phyloP scores from a whole-genome alignment of 2,797 vertebrate genomes.

The Macrochelys suwanniensis region DNA sequence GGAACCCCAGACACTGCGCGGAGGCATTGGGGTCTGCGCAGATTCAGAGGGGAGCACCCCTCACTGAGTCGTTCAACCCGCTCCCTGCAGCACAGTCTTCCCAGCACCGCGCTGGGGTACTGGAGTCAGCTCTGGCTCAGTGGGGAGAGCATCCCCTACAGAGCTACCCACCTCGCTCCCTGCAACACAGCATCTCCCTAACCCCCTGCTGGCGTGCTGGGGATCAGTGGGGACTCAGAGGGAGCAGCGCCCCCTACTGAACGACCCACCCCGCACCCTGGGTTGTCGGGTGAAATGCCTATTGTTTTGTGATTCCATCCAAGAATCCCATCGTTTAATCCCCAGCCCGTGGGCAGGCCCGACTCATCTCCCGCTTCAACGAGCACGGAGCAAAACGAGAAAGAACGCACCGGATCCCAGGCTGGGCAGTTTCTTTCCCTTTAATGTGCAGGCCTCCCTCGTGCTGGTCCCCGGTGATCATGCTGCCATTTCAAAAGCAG shows the following conservation, averaged over 20 bases:
- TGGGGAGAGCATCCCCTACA: too few relatives aligned
- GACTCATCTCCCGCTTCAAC: background rate
- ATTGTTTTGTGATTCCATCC: background rate
- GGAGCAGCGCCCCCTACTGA: background rate
- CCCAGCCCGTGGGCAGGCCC: fast-evolving
- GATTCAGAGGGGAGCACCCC: too few relatives aligned
- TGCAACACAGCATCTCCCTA: too few relatives aligned
- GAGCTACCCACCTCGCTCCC: too few relatives aligned
- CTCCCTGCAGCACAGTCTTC: too few relatives aligned
- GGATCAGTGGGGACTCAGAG: background rate
- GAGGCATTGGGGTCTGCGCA: too few relatives aligned
- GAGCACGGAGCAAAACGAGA: background rate
- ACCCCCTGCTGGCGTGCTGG: too few relatives aligned
- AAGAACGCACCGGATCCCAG: fast-evolving
- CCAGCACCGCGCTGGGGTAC: too few relatives aligned
- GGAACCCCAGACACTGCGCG: too few relatives aligned
- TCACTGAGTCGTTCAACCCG: too few relatives aligned
- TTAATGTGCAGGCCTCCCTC: background rate
- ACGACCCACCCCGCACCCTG: background rate
- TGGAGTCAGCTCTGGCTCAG: too few relatives aligned
- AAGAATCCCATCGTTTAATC: fast-evolving
- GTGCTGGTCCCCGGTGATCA: background rate
- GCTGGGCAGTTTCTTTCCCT: background rate
- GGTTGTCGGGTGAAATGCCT: background rate
- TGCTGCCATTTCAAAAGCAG: background rate